Evolutionary conservation across 1,140 invertebrate species (phyloP), one percentile per base, ranked within the genome.

Genomic region (Drosophila albomicans): DNA sequence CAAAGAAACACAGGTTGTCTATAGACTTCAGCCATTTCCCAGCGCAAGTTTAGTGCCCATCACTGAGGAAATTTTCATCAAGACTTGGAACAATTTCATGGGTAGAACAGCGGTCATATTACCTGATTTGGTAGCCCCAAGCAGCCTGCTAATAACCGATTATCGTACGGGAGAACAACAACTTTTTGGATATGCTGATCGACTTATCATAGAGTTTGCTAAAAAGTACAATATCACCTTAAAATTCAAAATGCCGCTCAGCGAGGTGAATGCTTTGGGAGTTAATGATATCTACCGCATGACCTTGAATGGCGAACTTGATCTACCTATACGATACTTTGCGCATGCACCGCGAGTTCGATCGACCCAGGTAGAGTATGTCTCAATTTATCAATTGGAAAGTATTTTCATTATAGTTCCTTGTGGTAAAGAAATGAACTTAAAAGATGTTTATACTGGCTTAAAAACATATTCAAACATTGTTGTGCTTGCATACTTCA

Each of bases 371-470:
- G 10, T 15, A 7, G 30, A 57, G 16, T 16, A 48, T n/a, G 11
- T 7, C 10, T 28, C 8, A 20, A 7, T 0, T 4, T 5, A 5
- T 6, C 11, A 13, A 8, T 11, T 32, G 3, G n/a, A 5, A 10
- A 51, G 16, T 3, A n/a, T 49, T 1, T 66, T 52, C 10, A 20
- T 82, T 20, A 4, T 79, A 3, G 66, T 79, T 0, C 80, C 80
- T 0, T 82, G 80, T 16, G n/a, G 43, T 1, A 13, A 4, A 0
- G 11, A 63, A 2, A 30, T 57, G 6, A 32, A 32, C 16, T 11
- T 76, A 0, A n/a, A 20, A 5, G 54, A 69, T 20, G 35, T 66
- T 0, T 56, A 63, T 11, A 46, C 11, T 3, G 30, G 32, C 0
- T 1, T 56, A 0, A 66, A 8, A 2, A 68, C 32, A 1, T 49